Evolutionary conservation across 2,888 invertebrate genomes (phyloP), one percentile per base, ranked within the genome.

Genomic region (Agrenia bidenticulata): DNA sequence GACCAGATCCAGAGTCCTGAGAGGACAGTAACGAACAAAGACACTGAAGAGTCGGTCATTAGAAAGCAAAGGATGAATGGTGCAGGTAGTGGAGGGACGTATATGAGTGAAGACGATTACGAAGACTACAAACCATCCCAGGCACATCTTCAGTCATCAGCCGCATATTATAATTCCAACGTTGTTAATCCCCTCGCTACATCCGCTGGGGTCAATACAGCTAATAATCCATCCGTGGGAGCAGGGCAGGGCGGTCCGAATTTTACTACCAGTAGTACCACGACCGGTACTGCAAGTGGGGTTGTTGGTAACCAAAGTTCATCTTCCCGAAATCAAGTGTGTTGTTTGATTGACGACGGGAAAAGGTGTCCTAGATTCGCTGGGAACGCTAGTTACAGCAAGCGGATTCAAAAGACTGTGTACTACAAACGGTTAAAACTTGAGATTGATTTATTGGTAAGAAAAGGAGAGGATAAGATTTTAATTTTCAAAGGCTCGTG

Each of bases 361-460:
- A 89, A 90, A 76, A 85, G 93, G 75, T 97, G 96, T 81, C 85
- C 87, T 73, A 87, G 93, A 78, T 86, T 89, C 63, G 95, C 94
- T 76, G 93, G 94, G 72, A 93, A 94, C 84, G 97, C 97, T 76
- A 92, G 94, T 53, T 97, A 96, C 82, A 95, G 93, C 82, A 96
- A 97, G 81, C 87, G 95, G 76, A 94, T 97, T 77, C 95, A 96
- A 81, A 96, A 95, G 81, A 95, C 92, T 64, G 95, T 95, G 39
- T 89, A 91, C 60, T 94, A 94, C 79, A 86, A 93, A 78, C 87
- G 92, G 78, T 86, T 97, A 49, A 93, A 93, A 80, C 86, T 97
- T 49, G 89, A 88, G 80, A 88, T 92, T 77, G 95, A 96, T 82
- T 87, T 84, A 75, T 84, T 85, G 79, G 90, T 89, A 81, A 81